These are phyloP conservation scores for Pardalotus punctatus DNA, from an alignment of 2,113 vertebrate species.

Conservation along the genomic window DNA sequence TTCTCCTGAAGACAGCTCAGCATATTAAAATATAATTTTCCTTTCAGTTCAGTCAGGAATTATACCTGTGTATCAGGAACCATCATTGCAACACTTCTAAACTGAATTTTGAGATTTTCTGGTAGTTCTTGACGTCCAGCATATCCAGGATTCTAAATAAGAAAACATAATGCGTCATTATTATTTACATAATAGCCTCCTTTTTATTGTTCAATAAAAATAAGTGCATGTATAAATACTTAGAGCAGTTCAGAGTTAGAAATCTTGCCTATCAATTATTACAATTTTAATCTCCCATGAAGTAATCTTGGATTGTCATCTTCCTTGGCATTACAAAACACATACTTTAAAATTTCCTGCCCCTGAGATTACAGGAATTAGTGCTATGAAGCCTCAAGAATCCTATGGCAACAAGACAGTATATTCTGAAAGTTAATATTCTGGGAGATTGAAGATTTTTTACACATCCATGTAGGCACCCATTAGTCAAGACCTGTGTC, in stretches of 20 bases:
- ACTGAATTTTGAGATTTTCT: constrained; percentile 88
- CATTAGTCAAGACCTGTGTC: not conserved
- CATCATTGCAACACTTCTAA: constrained; percentile 90
- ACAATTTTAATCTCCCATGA: not conserved
- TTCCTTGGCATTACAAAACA: not conserved
- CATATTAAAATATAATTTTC: not conserved
- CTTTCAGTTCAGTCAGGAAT: not conserved
- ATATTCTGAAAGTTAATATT: not conserved
- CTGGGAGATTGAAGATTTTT: not conserved
- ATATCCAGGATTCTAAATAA: constrained; percentile 86
- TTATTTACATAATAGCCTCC: not conserved
- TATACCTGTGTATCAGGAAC: constrained; percentile 87
- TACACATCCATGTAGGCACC: not conserved
- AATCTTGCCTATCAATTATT: not conserved
- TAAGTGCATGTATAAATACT: not conserved
- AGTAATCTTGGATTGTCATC: not conserved
- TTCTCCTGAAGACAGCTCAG: not conserved
- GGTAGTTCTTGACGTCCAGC: constrained; percentile 89
- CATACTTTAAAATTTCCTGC: not conserved
- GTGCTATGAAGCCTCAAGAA: not conserved
- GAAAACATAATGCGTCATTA: not conserved
- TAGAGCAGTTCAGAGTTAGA: not conserved
- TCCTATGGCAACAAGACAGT: not conserved
- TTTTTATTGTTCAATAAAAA: not conserved
- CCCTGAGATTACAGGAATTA: not conserved